Evolutionary conservation across 1,140 invertebrate species (phyloP).

Genomic region (Forficula auricularia): DNA sequence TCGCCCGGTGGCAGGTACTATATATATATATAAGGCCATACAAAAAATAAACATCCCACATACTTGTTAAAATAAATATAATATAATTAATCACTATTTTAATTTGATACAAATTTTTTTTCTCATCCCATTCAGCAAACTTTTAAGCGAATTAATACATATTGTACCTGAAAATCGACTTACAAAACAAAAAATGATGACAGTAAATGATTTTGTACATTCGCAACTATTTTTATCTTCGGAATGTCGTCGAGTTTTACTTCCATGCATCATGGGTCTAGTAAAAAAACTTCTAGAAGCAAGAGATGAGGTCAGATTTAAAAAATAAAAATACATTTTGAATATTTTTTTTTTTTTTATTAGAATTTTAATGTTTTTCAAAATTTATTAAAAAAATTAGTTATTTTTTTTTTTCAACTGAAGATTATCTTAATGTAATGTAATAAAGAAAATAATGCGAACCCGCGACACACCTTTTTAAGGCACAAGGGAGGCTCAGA

Average conservation of each 20-base stretch:
- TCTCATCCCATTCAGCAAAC: constrained; percentile 25
- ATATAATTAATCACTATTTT: constrained; percentile 5
- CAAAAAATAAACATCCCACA: too few relatives aligned
- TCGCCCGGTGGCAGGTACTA: too few relatives aligned
- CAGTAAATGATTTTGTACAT: constrained; percentile 67
- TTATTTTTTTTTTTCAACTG: constrained; percentile 7
- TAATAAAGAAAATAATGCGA: too few relatives aligned
- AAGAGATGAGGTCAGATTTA: constrained; percentile 43
- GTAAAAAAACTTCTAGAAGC: constrained; percentile 43
- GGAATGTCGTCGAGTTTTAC: constrained; percentile 49
- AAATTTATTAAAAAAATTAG: too few relatives aligned
- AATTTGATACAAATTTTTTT: constrained; percentile 3
- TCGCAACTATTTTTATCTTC: constrained; percentile 52
- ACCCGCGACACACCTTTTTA: too few relatives aligned
- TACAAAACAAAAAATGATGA: constrained; percentile 71
- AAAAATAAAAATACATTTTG: constrained; percentile 2
- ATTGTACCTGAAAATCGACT: constrained; percentile 50
- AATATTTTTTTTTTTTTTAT: neutral
- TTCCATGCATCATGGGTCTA: constrained; percentile 54
- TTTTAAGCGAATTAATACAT: constrained; percentile 37
- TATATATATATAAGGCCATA: too few relatives aligned
- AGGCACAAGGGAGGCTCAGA: too few relatives aligned
- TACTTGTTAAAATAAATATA: too few relatives aligned
- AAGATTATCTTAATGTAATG: constrained; percentile 2
- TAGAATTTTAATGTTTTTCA: too few relatives aligned